These are phyloP conservation scores for Acropternis orthonyx DNA, from an alignment of 2,797 vertebrate genomes.

Conservation along the genomic window DNA sequence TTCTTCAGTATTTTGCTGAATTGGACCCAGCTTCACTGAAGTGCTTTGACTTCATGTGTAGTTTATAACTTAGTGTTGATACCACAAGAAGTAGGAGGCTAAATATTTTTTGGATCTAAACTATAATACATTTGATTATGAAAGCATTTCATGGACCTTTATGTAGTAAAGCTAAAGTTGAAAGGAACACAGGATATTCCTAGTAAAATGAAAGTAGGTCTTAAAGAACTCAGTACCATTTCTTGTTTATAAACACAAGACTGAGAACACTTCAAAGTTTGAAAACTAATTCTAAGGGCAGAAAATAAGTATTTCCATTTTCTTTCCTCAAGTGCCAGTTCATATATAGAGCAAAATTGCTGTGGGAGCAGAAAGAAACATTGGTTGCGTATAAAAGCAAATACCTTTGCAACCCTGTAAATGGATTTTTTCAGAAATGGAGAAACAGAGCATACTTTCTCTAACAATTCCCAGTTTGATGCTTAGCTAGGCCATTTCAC, in stretches of 20 bases:
- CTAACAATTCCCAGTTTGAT: conserved; percentile 6
- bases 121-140: not conserved
- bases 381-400: not conserved
- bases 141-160: not conserved
- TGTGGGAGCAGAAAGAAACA: not conserved
- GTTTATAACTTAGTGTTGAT: not conserved
- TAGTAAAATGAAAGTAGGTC: not conserved
- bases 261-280: not conserved
- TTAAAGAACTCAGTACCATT: not conserved
- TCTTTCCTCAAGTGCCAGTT: not conserved
- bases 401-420: not conserved
- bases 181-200: not conserved
- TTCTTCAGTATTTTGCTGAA: not conserved
- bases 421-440: conserved; percentile 2
- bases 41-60: not conserved
- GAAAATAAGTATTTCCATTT: not conserved
- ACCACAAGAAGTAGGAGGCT: not conserved
- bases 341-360: not conserved
- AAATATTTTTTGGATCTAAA: not conserved
- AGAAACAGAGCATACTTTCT: not conserved
- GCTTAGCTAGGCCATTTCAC: conserved; percentile 6
- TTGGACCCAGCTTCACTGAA: not conserved
- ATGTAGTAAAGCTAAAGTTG: not conserved
- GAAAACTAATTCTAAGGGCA: not conserved
- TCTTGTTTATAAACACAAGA: not conserved